Evolutionary conservation across 2,113 vertebrate species (phyloP), one percentile per base, ranked within the genome.

Genomic region (Mastomys natalensis): DNA sequence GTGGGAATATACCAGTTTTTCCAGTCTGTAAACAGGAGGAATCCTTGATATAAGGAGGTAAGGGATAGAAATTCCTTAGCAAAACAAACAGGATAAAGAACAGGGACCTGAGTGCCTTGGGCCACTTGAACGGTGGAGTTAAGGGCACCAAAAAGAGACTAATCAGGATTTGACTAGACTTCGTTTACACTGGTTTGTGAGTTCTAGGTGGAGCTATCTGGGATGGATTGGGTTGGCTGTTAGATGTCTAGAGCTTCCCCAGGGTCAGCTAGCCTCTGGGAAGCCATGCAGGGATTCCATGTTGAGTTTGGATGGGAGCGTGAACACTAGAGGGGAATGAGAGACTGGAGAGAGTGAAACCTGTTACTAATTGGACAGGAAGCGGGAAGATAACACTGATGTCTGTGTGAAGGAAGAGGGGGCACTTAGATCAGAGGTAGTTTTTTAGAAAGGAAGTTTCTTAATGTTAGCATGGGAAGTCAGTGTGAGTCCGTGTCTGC

Each of bases 1-100:
- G 86, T 92, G 60, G 92, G 80, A 95, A 77, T 94, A 68, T 26
- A 94, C 73, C 81, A 90, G 58, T 91, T 97, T 96, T 94, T 93
- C 87, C 70, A 82, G 70, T 48, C 12, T 95, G 84, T n/a, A 92
- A 55, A 34, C 87, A 48, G 91, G 86, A 55, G 68, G 82, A 64
- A 95, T 95, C 51, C 60, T 95, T 64, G 91, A 62, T 93, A 93
- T 21, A 68, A 89, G 70, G 5, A 97, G 81, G 21, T 89, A n/a
- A 96, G 29, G 45, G 55, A 82, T 97, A 82, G 89, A 74, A 94
- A 97, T 97, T 95, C 73, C 45, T 89, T 68, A 92, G 73, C 40
- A 60, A 97, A 91, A 29, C 24, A 82, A 84, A 70, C 22, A 51
- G 70, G 76, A 87, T 90, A 77, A 92, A 96, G 60, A 93, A 88